Evolutionary conservation across 2,888 invertebrate species (phyloP).

Genomic region (Itoplectis maculator): DNA sequence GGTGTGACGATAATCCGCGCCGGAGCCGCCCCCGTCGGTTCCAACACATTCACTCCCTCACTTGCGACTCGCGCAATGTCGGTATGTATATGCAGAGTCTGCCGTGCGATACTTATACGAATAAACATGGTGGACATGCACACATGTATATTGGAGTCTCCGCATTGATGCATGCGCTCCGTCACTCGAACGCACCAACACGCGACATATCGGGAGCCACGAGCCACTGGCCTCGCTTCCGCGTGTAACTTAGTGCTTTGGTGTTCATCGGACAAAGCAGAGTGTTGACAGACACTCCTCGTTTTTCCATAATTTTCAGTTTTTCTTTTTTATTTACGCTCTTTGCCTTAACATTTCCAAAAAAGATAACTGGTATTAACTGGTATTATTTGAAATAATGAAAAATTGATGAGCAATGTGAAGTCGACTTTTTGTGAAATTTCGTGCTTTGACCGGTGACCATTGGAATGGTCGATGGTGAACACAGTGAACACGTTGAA

Average conservation of each 20-base stretch:
- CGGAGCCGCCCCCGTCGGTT: constrained; percentile 59
- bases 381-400: neutral
- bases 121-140: constrained; percentile 16
- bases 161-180: constrained; percentile 60
- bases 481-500: neutral
- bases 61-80: constrained; percentile 4
- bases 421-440: neutral
- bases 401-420: constrained; percentile 11
- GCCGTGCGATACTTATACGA: constrained; percentile 3
- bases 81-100: neutral
- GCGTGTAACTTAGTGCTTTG: constrained; percentile 71
- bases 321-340: neutral
- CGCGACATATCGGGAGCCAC: constrained; percentile 64
- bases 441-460: neutral
- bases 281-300: constrained; percentile 49
- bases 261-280: constrained; percentile 70
- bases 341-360: neutral
- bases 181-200: constrained; percentile 55
- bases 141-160: constrained; percentile 31
- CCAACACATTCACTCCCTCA: constrained; percentile 33
- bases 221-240: constrained; percentile 66
- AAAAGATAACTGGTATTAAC: neutral
- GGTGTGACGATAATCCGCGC: constrained; percentile 57
- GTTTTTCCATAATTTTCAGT: constrained; percentile 6
- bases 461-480: neutral